Percentiles rank a stretch among this genome's conserved stretches.
Evolutionary conservation across 2,888 invertebrate species (phyloP).

Genomic region (Hofmannophila pseudospretella): DNA sequence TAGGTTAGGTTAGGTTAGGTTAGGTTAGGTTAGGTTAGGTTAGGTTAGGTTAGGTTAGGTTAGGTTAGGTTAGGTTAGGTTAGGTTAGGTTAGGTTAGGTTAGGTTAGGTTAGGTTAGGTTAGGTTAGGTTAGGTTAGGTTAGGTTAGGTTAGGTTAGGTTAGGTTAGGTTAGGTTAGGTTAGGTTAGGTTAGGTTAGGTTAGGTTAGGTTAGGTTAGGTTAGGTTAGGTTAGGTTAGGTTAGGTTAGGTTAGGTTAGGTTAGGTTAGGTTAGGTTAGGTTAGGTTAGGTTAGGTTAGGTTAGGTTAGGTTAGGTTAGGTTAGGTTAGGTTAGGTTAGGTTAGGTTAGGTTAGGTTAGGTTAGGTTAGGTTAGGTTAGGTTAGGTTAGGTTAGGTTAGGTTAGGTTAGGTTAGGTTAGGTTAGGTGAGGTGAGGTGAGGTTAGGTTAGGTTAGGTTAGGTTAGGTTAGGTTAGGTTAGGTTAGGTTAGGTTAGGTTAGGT

Average conservation of each 20-base stretch:
- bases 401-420: conserved; percentile 17
- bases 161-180: conserved; percentile 8
- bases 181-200: conserved; percentile 6
- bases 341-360: conserved; percentile 8
- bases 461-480: conserved; percentile 20
- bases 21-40: conserved; percentile 3
- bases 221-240: too few species aligned
- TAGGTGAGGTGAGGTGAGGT: conserved; percentile 19
- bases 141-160: conserved; percentile 7
- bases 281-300: neutral
- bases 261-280: conserved; percentile 2
- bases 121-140: conserved; percentile 9
- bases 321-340: conserved; percentile 12
- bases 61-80: conserved; percentile 11
- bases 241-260: too few species aligned
- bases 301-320: conserved; percentile 10
- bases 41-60: conserved; percentile 6
- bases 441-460: conserved; percentile 20
- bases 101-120: conserved; percentile 12
- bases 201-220: conserved; percentile 5
- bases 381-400: conserved; percentile 13
- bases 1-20: conserved; percentile 12
- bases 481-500: conserved; percentile 19
- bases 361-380: conserved; percentile 7
- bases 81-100: conserved; percentile 18